Evolutionary conservation across 2,888 invertebrate genomes (phyloP).

Genomic region (Agrotis segetum): DNA sequence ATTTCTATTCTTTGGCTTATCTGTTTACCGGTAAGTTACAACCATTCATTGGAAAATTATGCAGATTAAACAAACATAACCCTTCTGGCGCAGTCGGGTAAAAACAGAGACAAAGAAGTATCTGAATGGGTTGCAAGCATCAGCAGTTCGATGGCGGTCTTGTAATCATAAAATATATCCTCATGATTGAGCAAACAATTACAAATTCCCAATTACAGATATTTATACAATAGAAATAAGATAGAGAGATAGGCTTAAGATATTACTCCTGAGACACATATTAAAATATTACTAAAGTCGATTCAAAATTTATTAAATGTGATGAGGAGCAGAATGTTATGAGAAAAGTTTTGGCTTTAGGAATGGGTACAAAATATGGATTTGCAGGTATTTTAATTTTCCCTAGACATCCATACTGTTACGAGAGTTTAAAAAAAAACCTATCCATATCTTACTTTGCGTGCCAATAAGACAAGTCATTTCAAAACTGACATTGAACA

Average conservation of each 20-base stretch:
- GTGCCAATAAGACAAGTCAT: slow-evolving; percentile 29
- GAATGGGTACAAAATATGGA: background rate
- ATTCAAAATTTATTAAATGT: too few species aligned
- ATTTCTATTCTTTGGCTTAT: slow-evolving; percentile 20
- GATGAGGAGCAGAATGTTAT: background rate
- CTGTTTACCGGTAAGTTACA: background rate
- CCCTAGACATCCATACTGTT: background rate
- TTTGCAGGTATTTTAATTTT: background rate
- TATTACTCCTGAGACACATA: too few species aligned
- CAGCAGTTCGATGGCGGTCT: background rate
- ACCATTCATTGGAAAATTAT: background rate
- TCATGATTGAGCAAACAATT: background rate
- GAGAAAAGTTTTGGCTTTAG: slow-evolving; percentile 1
- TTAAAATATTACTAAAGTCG: too few species aligned
- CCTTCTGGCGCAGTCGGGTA: too few species aligned
- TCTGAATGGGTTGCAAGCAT: slow-evolving; percentile 6
- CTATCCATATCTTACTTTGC: background rate
- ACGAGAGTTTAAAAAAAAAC: slow-evolving; percentile 15
- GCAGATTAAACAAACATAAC: background rate
- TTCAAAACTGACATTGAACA: slow-evolving; percentile 37
- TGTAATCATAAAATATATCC: background rate
- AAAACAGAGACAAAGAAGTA: slow-evolving; percentile 5
- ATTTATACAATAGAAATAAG: too few species aligned
- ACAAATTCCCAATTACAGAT: too few species aligned
- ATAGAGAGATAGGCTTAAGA: too few species aligned